Evolutionary conservation across 2,888 invertebrate species (phyloP), one percentile per base, ranked within the genome.

Genomic region (Achlya flavicornis): DNA sequence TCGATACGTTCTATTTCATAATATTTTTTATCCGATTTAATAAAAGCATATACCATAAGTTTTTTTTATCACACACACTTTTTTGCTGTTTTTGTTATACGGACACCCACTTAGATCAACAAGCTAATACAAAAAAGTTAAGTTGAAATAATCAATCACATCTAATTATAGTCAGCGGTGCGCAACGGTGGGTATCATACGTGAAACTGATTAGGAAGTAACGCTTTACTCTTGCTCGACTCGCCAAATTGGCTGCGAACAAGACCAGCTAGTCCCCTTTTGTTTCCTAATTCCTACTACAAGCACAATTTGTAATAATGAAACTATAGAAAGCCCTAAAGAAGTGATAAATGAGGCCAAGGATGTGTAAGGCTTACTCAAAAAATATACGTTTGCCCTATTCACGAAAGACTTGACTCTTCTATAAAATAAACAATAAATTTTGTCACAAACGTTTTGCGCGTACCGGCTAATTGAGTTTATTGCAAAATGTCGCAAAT

Each of bases 91-190:
- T 79, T 77, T 72, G 72, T 73, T 72, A 65, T 69, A 65, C 65
- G 71, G 70, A 79, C 82, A 66, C 83, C 81, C 78, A 86, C 84
- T 68, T 72, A 70, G 77, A 69, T 76, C 70, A 69, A 72, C 71
- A 72, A 71, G 63, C 64, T 64, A 63, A 57, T 63, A 67, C 70
- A 82, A 84, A 84, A 85, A 80, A 70, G 59, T 66, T 57, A 71
- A 76, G 73, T 72, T 72, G 70, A 72, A 76, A 77, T 81, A 78
- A 86, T 85, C 83, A 83, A 86, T 86, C 82, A 83, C 70, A 67
- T 77, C 74, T 74, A 79, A 77, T 76, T 77, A 75, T 69, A 73
- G 71, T 64, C 67, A 76, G 67, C 68, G 66, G 70, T 74, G 64
- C 65, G 72, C 63, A 64, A 64, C 68, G 69, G 64, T 73, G 71